Evolutionary conservation across 2,888 invertebrate genomes (phyloP).

Genomic region (Germaria angustata): DNA sequence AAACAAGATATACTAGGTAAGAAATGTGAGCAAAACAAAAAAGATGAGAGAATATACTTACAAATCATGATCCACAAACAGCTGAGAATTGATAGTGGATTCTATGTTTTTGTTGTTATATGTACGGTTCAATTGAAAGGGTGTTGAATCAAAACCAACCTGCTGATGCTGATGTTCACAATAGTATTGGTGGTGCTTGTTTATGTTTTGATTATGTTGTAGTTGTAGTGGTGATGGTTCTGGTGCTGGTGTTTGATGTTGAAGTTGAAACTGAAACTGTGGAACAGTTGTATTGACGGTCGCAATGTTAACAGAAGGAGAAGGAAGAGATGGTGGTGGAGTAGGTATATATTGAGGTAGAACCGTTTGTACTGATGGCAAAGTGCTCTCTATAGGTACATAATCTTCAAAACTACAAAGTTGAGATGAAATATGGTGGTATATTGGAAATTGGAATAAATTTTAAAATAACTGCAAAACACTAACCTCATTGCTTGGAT

Average conservation of each 20-base stretch:
- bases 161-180: slow-evolving; percentile 44
- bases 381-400: slow-evolving; percentile 52
- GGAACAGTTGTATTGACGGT: slow-evolving; percentile 48
- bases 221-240: slow-evolving; percentile 17
- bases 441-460: slow-evolving; percentile 41
- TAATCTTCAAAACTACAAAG: slow-evolving; percentile 62
- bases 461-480: slow-evolving; percentile 50
- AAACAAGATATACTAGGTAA: slow-evolving; percentile 42
- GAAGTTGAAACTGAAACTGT: slow-evolving; percentile 54
- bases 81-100: slow-evolving; percentile 54
- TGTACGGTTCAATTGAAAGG: slow-evolving; percentile 33
- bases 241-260: slow-evolving; percentile 40
- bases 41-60: slow-evolving; percentile 38
- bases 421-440: slow-evolving; percentile 6
- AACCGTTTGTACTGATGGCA: slow-evolving; percentile 63
- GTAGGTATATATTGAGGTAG: slow-evolving; percentile 63
- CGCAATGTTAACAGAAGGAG: slow-evolving; percentile 59
- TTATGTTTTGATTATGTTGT: slow-evolving; percentile 60
- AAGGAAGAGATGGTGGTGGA: slow-evolving; percentile 63
- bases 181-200: slow-evolving; percentile 16
- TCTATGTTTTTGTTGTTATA: slow-evolving; percentile 38
- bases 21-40: slow-evolving; percentile 32
- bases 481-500: slow-evolving; percentile 53
- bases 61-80: slow-evolving; percentile 44
- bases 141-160: slow-evolving; percentile 49